These are phyloP conservation scores for Unio pictorum DNA, from an alignment of 2,888 invertebrate genomes.

Conservation along the genomic window DNA sequence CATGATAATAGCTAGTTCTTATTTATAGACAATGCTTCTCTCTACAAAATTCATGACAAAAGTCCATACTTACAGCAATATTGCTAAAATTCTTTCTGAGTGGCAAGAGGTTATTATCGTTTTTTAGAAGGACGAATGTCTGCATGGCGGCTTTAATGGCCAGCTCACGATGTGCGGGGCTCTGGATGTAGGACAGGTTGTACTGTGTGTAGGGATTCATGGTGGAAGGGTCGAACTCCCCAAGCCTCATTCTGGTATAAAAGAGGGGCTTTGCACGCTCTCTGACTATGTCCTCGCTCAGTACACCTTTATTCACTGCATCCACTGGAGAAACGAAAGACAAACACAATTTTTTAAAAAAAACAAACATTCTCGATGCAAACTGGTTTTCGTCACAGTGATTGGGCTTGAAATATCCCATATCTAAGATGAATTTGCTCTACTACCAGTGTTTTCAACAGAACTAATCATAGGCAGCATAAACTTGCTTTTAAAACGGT, in stretches of 20 bases:
- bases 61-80: conserved; percentile 24
- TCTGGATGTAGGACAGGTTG: conserved; percentile 44
- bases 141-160: conserved; percentile 57
- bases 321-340: conserved; percentile 20
- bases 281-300: conserved; percentile 36
- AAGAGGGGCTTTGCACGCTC: conserved; percentile 55
- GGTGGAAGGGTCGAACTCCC: conserved; percentile 59
- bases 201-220: conserved; percentile 61
- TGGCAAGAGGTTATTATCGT: conserved; percentile 32
- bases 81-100: conserved; percentile 33
- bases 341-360: background rate
- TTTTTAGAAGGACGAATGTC: conserved; percentile 63
- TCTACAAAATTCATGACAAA: too few species aligned
- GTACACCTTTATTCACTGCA: conserved; percentile 40
- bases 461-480: too few species aligned
- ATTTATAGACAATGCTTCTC: too few species aligned
- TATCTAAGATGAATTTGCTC: too few species aligned
- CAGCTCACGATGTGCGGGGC: conserved; percentile 41
- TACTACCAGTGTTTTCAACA: too few species aligned
- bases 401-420: too few species aligned
- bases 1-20: too few species aligned
- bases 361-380: background rate
- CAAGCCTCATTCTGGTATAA: conserved; percentile 61
- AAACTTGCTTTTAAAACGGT: too few species aligned
- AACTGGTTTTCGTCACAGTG: too few species aligned